Percentiles rank a stretch among this genome's conserved stretches.
These are phyloP conservation scores for Ivindomyrus marchei DNA, from an alignment of 2,113 vertebrate genomes.

Conservation along the genomic window DNA sequence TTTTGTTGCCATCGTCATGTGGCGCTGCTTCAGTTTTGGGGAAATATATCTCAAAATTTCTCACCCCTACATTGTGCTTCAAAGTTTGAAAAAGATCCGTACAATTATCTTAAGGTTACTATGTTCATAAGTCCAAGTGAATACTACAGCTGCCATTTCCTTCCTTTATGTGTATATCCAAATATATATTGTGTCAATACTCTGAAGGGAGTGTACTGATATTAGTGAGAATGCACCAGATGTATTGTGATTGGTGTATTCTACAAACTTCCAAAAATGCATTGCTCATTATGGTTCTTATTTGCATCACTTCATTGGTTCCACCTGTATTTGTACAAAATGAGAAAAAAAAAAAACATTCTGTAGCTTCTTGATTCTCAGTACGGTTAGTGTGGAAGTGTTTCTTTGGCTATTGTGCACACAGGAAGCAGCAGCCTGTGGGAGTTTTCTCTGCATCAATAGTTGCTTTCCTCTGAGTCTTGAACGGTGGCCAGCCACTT, in stretches of 20 bases:
- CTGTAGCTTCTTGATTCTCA: constrained; percentile 21
- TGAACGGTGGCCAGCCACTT: constrained; percentile 46
- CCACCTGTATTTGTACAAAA: not conserved
- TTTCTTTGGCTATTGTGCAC: constrained; percentile 41
- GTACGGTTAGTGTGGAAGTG: constrained; percentile 36
- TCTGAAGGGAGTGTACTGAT: not conserved
- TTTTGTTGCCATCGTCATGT: not conserved
- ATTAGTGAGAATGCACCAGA: not conserved
- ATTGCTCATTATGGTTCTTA: not conserved
- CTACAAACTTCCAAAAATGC: not conserved
- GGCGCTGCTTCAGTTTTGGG: not conserved
- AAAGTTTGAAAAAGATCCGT: not conserved
- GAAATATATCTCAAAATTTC: not conserved
- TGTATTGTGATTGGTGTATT: not conserved
- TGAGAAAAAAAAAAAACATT: not conserved
- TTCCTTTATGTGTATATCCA: not conserved
- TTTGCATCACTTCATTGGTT: not conserved
- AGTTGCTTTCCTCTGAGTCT: constrained; percentile 43
- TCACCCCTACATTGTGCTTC: not conserved
- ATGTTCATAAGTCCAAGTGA: not conserved
- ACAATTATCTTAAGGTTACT: not conserved
- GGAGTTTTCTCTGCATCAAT: constrained; percentile 53
- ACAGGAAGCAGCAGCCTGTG: constrained; percentile 54
- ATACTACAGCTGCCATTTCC: not conserved
- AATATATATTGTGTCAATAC: not conserved